Percentiles rank a stretch among this genome's conserved stretches.
Evolutionary conservation across 2,113 vertebrate genomes (phyloP).

Genomic region (Pomatostomus ruficeps): DNA sequence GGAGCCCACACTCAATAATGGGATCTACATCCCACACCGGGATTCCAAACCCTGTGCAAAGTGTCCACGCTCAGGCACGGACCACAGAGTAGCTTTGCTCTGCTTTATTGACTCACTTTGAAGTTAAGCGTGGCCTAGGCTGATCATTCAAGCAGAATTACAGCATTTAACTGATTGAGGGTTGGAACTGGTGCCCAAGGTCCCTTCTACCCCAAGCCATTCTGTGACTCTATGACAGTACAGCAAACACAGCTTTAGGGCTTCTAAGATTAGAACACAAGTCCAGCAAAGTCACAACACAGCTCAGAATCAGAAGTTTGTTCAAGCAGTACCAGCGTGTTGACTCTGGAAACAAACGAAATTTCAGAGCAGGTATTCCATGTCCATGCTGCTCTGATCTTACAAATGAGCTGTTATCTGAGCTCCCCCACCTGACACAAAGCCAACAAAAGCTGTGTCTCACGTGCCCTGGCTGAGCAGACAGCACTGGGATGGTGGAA

Average conservation of each 20-base stretch:
- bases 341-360: neutral
- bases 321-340: neutral
- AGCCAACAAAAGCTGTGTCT: neutral
- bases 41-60: neutral
- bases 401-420: neutral
- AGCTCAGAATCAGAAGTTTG: neutral
- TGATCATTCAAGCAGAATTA: neutral
- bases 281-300: neutral
- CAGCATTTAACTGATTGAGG: neutral
- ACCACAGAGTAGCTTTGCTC: neutral
- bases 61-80: neutral
- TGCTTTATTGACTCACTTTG: neutral
- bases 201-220: neutral
- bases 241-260: neutral
- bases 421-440: neutral
- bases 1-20: neutral
- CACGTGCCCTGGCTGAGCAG: neutral
- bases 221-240: neutral
- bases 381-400: neutral
- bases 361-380: neutral
- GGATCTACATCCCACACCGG: neutral
- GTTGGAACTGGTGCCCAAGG: neutral
- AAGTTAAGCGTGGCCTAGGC: neutral
- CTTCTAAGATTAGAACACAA: neutral
- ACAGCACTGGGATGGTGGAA: neutral